Evolutionary conservation across 2,888 invertebrate species (phyloP).

Genomic region (Drosophila rellima): DNA sequence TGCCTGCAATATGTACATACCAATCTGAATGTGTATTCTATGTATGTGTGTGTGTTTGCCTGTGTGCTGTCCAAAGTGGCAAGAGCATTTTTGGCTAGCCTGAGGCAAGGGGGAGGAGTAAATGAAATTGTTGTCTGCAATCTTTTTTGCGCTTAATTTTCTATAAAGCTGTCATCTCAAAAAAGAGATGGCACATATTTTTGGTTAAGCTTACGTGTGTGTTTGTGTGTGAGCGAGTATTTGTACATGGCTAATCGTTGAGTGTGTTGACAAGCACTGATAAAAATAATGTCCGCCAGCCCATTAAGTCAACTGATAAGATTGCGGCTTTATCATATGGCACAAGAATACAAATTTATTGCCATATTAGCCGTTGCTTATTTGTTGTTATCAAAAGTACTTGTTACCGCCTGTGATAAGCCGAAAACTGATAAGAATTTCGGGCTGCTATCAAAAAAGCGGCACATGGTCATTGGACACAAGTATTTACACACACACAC

Average conservation of each 20-base stretch:
- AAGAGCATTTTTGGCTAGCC: constrained; percentile 48
- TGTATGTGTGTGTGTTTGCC: constrained; percentile 11
- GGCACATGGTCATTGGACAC: constrained; percentile 50
- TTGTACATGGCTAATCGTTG: constrained; percentile 37
- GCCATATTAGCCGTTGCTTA: constrained; percentile 41
- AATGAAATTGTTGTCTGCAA: constrained; percentile 59
- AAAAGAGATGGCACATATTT: constrained; percentile 16
- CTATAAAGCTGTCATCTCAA: constrained; percentile 48
- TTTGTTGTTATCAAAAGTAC: constrained; percentile 37
- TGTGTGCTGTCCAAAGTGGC: constrained; percentile 53
- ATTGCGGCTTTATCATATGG: constrained; percentile 53
- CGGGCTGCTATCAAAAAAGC: constrained; percentile 7
- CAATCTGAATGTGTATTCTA: constrained; percentile 22
- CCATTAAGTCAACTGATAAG: constrained; percentile 66
- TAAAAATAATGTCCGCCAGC: constrained; percentile 46
- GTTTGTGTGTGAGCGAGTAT: constrained; percentile 13
- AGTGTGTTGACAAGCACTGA: constrained; percentile 45
- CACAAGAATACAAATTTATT: constrained; percentile 40
- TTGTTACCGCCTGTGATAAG: constrained; percentile 53
- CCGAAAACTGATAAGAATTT: constrained; percentile 35
- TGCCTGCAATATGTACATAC: constrained; percentile 50
- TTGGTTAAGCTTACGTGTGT: constrained; percentile 6
- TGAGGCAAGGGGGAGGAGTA: constrained; percentile 11
- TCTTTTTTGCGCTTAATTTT: constrained; percentile 59
- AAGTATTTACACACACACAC: not conserved